Percentiles rank a stretch among this genome's conserved stretches.
Evolutionary conservation across 2,888 invertebrate genomes (phyloP).

Genomic region (Zootermopsis nevadensis): DNA sequence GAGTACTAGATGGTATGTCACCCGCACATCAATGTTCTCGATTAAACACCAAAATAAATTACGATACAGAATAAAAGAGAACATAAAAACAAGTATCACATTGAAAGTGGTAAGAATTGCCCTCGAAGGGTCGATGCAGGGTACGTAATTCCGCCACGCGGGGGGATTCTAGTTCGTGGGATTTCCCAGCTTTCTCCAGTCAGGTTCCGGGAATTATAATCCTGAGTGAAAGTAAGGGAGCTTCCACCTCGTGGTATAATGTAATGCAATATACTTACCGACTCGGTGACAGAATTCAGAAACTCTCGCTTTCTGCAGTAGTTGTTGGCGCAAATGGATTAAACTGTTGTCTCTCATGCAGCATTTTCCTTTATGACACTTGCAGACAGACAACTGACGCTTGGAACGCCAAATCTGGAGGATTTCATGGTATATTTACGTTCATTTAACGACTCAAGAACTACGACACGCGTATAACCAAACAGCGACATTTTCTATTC

Average conservation of each 20-base stretch:
- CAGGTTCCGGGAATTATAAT: background rate
- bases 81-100: no score
- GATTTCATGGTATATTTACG: background rate
- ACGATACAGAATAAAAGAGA: no score
- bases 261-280: background rate
- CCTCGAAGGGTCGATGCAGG: no score
- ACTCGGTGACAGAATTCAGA: background rate
- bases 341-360: background rate
- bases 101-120: no score
- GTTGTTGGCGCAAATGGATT: background rate
- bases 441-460: no score
- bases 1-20: no score
- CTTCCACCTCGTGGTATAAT: background rate
- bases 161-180: background rate
- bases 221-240: background rate
- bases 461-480: no score
- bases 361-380: background rate
- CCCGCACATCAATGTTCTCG: no score
- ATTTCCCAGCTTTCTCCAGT: background rate
- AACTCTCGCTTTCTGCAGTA: background rate
- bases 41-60: no score
- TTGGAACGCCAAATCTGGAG: background rate
- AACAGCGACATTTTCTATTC: no score
- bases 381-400: conserved; percentile 5
- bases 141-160: no score